Percentiles rank a stretch among this genome's conserved stretches.
Evolutionary conservation across 2,888 invertebrate species (phyloP).

Genomic region (Euzophera pinguis): DNA sequence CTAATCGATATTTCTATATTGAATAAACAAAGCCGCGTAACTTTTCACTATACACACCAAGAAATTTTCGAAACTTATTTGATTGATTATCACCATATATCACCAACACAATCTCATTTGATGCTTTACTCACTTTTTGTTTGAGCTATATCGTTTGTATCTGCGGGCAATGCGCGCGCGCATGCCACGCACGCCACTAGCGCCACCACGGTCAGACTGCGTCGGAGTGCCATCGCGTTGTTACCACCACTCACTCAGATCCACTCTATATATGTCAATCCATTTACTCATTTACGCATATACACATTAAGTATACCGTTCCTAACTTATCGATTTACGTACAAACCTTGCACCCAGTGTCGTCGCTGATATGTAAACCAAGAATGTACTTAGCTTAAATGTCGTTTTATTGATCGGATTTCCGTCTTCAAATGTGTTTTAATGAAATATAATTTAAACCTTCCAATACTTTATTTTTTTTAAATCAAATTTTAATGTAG

Average conservation of each 20-base stretch:
- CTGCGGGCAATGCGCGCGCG: slow-evolving; percentile 31
- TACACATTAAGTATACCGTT: slow-evolving; percentile 9
- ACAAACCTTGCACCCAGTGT: slow-evolving; percentile 5
- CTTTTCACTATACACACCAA: too few species aligned
- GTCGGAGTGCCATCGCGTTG: slow-evolving; percentile 34
- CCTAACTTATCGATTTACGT: slow-evolving; percentile 3
- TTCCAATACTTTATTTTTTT: too few species aligned
- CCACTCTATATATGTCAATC: slow-evolving; percentile 36
- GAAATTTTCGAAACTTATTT: too few species aligned
- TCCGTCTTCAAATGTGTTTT: background rate
- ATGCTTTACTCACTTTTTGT: slow-evolving; percentile 18
- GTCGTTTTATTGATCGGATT: background rate
- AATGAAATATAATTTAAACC: background rate
- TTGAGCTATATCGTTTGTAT: slow-evolving; percentile 25
- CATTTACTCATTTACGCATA: slow-evolving; percentile 17
- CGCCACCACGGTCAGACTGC: slow-evolving; percentile 35
- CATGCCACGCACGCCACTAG: slow-evolving; percentile 33
- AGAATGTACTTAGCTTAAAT: background rate
- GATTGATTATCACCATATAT: background rate
- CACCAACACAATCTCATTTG: background rate
- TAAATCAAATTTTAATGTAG: too few species aligned
- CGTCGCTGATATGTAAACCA: slow-evolving; percentile 3
- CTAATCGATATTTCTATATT: too few species aligned
- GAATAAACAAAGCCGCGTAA: too few species aligned
- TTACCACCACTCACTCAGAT: slow-evolving; percentile 23